phyloP scores from a whole-genome alignment of 2,113 vertebrate species.

The Natator depressus region DNA sequence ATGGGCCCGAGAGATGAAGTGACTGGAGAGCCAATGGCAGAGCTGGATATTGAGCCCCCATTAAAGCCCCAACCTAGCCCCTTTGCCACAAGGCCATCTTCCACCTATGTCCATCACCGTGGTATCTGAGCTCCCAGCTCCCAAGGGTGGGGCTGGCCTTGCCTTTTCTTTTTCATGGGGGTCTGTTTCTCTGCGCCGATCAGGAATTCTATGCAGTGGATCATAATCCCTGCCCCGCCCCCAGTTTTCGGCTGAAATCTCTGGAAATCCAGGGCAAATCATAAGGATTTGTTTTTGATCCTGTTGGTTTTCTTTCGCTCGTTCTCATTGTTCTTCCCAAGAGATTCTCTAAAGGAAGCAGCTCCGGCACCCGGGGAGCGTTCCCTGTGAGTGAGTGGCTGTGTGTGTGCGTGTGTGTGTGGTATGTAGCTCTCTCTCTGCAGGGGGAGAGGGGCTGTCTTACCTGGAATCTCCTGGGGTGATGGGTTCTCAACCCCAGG shows the following conservation, averaged over 20 bases:
- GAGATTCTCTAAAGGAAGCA: too few relatives aligned
- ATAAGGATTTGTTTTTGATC: too few relatives aligned
- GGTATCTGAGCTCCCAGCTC: background rate
- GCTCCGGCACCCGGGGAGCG: too few relatives aligned
- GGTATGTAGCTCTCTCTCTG: too few relatives aligned
- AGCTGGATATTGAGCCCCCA: background rate
- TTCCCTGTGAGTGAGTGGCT: too few relatives aligned
- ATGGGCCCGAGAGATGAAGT: too few relatives aligned
- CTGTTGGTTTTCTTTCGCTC: too few relatives aligned
- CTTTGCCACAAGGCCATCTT: background rate
- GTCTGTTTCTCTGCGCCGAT: background rate
- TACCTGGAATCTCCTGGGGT: background rate
- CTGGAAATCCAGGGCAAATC: background rate
- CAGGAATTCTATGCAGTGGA: too few relatives aligned
- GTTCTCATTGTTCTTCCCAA: too few relatives aligned
- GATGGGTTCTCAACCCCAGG: background rate
- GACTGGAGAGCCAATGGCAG: background rate
- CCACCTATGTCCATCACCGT: background rate
- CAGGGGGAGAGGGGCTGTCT: too few relatives aligned
- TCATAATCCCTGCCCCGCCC: background rate
- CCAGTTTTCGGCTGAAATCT: background rate
- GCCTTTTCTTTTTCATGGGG: background rate
- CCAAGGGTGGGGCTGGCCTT: background rate
- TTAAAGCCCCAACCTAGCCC: background rate
- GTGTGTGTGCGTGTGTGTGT: too few relatives aligned